phyloP scores from a whole-genome alignment of 2,888 invertebrate species.

The Ormyrus pomaceus region DNA sequence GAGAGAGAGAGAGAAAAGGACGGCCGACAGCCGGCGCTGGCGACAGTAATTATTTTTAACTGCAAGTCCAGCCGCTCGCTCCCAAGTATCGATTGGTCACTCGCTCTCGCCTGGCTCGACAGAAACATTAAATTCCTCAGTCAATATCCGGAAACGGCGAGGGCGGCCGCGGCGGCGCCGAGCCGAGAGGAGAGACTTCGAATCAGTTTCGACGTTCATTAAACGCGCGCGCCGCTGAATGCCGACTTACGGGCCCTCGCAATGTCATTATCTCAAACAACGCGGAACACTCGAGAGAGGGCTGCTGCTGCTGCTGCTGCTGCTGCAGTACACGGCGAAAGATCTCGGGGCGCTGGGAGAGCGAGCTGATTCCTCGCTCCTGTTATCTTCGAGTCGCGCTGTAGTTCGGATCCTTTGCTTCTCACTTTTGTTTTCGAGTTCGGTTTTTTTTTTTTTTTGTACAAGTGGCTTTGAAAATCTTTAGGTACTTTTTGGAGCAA shows the following conservation, averaged over 20 bases:
- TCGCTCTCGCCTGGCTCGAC: not conserved
- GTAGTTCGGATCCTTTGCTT: too few relatives aligned
- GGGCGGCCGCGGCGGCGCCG: not conserved
- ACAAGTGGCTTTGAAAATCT: too few relatives aligned
- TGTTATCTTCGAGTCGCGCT: too few relatives aligned
- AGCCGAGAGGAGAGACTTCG: constrained; percentile 1
- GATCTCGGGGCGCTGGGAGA: constrained; percentile 39
- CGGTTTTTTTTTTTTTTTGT: too few relatives aligned
- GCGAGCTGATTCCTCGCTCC: constrained; percentile 9
- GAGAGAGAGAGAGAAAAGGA: too few relatives aligned
- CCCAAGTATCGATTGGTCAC: constrained; percentile 6
- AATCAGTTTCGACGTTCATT: constrained; percentile 61
- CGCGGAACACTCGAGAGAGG: constrained; percentile 62
- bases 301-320: constrained; percentile 2
- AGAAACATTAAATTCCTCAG: constrained; percentile 42
- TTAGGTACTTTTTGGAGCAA: too few relatives aligned
- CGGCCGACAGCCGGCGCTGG: not conserved
- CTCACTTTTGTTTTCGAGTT: too few relatives aligned
- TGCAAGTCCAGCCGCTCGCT: not conserved
- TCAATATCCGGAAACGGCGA: constrained; percentile 41
- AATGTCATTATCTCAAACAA: constrained; percentile 67
- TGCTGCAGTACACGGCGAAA: constrained; percentile 36
- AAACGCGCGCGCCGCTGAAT: constrained; percentile 59
- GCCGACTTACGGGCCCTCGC: constrained; percentile 59
- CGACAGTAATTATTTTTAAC: constrained; percentile 36